Evolutionary conservation across 2,888 invertebrate genomes (phyloP), one percentile per base, ranked within the genome.

Genomic region (Acanthosepion esculentum): DNA sequence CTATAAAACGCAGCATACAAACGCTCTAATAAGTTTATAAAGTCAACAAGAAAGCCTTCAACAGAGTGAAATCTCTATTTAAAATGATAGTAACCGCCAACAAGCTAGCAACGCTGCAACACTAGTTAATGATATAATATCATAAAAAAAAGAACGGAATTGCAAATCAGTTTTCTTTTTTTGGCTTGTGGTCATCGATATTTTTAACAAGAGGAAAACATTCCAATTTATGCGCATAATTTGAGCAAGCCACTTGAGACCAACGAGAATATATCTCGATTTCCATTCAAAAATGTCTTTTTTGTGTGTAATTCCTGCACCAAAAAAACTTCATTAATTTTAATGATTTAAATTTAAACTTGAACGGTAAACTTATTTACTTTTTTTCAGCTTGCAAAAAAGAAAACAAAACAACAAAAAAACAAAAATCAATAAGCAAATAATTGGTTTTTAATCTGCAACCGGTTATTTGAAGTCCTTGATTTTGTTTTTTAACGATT

Each of bases 391-490:
- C 78, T 4, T n/a, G n/a, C 29, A 15, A 78, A n/a, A 10, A 78
- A 41, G 2, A 41, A 41, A 41, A 41, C 0, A 41, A 41, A 41
- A 41, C 0, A 41, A 41, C 2, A 41, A 41, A 41, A 41, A 41
- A 41, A 41, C 2, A 41, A 41, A 3, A 15, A 15, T n/a, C 78
- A n/a, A 78, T n/a, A 15, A 0, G 1, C n/a, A 12, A 78, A 78
- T 78, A 12, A 78, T 78, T 78, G n/a, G 10, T n/a, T 78, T 78
- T 78, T n/a, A 78, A 78, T 78, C 78, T 78, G n/a, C 18, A n/a
- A 4, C 5, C 18, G n/a, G 12, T 10, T n/a, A n/a, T 78, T n/a
- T n/a, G n/a, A n/a, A 2, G n/a, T 4, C 3, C n/a, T 23, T 1
- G 6, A 20, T 23, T 59, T 23, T 18, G 1, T 78, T 78, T n/a